Percentiles rank a stretch among this genome's conserved stretches.
These are phyloP conservation scores for Corythornis vintsioides DNA, from an alignment of 2,113 vertebrate species.

Conservation along the genomic window DNA sequence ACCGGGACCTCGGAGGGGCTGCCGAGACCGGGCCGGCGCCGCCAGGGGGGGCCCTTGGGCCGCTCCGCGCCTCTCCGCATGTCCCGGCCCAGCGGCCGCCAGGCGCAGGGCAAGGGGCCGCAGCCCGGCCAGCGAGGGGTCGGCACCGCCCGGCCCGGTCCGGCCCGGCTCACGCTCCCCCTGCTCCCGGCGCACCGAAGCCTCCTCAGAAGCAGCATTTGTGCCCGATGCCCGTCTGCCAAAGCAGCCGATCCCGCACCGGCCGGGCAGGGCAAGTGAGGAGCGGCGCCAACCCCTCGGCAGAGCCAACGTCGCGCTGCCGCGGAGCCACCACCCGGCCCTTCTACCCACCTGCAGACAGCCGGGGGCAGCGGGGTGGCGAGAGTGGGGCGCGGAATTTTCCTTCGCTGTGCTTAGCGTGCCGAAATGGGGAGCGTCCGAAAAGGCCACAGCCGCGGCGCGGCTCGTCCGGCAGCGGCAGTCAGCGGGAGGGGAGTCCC, in stretches of 20 bases:
- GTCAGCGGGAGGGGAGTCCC: not conserved
- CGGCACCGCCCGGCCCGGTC: not conserved
- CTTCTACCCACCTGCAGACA: not conserved
- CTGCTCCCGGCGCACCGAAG: not conserved
- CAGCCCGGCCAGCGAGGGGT: not conserved
- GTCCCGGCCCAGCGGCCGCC: not conserved
- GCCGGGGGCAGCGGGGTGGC: not conserved
- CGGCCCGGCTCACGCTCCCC: not conserved
- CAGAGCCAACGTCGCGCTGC: not conserved
- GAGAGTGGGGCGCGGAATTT: not conserved
- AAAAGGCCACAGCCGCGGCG: not conserved
- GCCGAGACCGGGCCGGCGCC: not conserved
- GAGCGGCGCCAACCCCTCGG: not conserved
- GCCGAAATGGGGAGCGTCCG: not conserved
- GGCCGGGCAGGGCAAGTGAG: not conserved
- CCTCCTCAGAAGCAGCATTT: constrained; percentile 7
- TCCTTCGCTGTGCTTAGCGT: not conserved
- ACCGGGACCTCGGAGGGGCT: not conserved
- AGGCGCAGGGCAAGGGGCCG: not conserved
- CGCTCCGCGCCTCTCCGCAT: not conserved
- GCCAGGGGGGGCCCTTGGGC: constrained; percentile 57
- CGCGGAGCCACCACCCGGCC: not conserved
- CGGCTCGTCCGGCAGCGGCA: not conserved
- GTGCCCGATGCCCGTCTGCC: not conserved
- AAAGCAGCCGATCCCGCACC: not conserved